These are phyloP conservation scores for Dendronephthya gigantea DNA, from an alignment of 64 coral and sea anemone genomes.

Conservation along the genomic window DNA sequence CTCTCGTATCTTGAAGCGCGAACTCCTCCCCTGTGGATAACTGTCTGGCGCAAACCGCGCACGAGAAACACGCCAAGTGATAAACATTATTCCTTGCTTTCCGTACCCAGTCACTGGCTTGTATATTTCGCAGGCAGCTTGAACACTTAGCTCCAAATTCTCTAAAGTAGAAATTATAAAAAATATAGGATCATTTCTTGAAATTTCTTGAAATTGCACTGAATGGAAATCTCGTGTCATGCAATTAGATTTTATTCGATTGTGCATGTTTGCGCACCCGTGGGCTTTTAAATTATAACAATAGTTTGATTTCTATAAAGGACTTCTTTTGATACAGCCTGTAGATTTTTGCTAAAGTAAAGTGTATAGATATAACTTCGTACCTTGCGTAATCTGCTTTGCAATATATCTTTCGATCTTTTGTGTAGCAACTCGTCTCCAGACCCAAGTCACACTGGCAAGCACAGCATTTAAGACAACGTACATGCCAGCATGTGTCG, in stretches of 20 bases:
- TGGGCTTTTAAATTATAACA: no score
- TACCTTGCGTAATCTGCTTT: slow-evolving; percentile 9
- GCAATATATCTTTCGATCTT: slow-evolving; percentile 4
- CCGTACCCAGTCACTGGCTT: slow-evolving; percentile 4
- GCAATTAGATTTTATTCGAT: no score
- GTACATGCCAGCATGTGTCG: neutral
- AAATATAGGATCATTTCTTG: neutral
- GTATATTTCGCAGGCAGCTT: neutral
- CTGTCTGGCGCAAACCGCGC: neutral
- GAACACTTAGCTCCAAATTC: slow-evolving; percentile 3
- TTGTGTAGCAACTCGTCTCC: neutral
- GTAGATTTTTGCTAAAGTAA: no score
- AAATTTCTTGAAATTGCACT: no score
- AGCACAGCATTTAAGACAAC: neutral
- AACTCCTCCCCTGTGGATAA: slow-evolving; percentile 6
- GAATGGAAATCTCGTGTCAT: no score
- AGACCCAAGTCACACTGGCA: neutral
- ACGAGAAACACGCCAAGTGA: slow-evolving; percentile 13
- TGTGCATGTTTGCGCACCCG: no score
- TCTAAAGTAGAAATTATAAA: neutral
- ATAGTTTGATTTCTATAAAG: no score
- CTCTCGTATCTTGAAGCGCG: slow-evolving; percentile 10
- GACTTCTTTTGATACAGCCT: no score
- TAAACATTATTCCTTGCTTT: neutral
- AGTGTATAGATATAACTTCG: neutral